phyloP scores from a whole-genome alignment of 2,113 vertebrate genomes.

The Cynopterus brachyotis region DNA sequence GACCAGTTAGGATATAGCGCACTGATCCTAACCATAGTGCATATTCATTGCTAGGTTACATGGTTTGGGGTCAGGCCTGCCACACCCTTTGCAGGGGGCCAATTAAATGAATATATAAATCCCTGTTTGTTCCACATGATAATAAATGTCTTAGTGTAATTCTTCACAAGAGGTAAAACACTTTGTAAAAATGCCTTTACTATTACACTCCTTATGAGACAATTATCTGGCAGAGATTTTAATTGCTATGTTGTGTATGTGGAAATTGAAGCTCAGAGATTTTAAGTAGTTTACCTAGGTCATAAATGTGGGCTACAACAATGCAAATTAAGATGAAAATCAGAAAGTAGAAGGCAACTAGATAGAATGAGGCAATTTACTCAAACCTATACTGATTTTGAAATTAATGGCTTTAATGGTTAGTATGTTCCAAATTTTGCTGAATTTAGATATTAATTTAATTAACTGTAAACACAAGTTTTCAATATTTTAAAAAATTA shows the following conservation, averaged over 20 bases:
- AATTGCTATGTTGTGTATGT: conserved; percentile 55
- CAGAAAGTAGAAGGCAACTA: neutral
- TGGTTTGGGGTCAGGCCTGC: neutral
- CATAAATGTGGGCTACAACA: neutral
- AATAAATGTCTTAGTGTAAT: conserved; percentile 48
- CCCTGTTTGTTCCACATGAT: conserved; percentile 15
- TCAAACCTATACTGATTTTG: neutral
- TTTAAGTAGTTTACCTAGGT: conserved; percentile 36
- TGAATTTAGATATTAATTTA: conserved; percentile 31
- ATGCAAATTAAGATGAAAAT: neutral
- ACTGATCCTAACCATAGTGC: neutral
- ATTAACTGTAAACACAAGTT: neutral
- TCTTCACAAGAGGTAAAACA: conserved; percentile 57
- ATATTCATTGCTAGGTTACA: neutral
- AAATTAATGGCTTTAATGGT: neutral
- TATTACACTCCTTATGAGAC: conserved; percentile 57
- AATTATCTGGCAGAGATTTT: conserved; percentile 58
- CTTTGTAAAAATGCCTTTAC: conserved; percentile 62
- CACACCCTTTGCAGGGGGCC: neutral
- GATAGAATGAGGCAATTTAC: neutral
- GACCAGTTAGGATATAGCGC: neutral
- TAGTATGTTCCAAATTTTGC: neutral
- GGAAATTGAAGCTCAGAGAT: conserved; percentile 38
- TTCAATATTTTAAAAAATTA: neutral
- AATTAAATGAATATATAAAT: conserved; percentile 52